These are phyloP conservation scores for Jordanella pulchra DNA, from an alignment of 2,797 vertebrate genomes.

Conservation along the genomic window DNA sequence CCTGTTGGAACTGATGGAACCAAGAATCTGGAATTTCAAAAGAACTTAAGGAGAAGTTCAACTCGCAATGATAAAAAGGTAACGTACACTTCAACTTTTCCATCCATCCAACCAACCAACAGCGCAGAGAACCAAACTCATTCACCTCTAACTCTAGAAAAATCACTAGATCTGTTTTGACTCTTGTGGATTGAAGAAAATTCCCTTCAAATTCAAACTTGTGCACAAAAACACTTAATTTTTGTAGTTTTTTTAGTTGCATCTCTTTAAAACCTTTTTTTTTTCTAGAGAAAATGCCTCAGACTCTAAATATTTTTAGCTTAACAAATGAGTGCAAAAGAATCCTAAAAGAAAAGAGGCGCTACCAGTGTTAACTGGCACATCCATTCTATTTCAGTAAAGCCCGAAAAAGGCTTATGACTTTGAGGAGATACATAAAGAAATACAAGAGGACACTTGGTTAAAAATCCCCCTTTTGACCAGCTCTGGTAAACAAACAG, in stretches of 20 bases:
- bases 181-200: not conserved
- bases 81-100: too few relatives aligned
- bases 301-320: not conserved
- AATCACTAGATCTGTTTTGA: not conserved
- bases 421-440: not conserved
- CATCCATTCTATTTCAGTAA: not conserved
- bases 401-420: not conserved
- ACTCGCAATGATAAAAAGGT: too few relatives aligned
- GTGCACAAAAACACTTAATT: not conserved
- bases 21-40: too few relatives aligned
- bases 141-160: too few relatives aligned
- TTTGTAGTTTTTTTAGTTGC: too few relatives aligned
- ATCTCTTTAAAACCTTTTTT: too few relatives aligned
- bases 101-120: too few relatives aligned
- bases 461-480: not conserved
- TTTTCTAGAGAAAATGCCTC: not conserved
- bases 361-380: not conserved
- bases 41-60: too few relatives aligned
- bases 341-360: not conserved
- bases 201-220: not conserved
- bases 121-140: too few relatives aligned
- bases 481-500: not conserved
- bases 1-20: too few relatives aligned
- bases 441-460: not conserved
- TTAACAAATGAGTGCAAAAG: not conserved